Evolutionary conservation across 2,113 vertebrate species (phyloP).

Genomic region (Ictalurus furcatus): DNA sequence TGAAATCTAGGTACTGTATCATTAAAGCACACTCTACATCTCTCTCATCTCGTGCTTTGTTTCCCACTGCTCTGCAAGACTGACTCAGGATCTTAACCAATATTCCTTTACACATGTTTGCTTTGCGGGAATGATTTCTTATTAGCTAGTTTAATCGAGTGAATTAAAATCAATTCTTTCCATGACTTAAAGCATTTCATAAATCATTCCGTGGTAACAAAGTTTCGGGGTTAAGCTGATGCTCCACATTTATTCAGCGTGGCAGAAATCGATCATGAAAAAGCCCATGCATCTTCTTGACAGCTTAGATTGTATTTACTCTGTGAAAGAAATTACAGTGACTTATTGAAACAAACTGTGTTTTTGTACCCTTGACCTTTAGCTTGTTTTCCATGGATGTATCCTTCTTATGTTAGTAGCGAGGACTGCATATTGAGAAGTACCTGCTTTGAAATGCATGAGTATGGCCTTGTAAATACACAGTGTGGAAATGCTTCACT

Average conservation of each 20-base stretch:
- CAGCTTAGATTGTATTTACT: conserved; percentile 74
- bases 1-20: background rate
- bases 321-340: conserved; percentile 65
- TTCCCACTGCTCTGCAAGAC: background rate
- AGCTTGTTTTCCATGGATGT: conserved; percentile 52
- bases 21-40: background rate
- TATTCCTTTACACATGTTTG: conserved; percentile 60
- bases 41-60: background rate
- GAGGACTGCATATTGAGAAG: conserved; percentile 52
- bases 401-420: conserved; percentile 60
- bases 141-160: conserved; percentile 73
- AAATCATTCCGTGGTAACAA: conserved; percentile 65
- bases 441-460: conserved; percentile 38
- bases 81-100: conserved; percentile 4
- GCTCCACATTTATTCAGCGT: conserved; percentile 65
- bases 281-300: conserved; percentile 72
- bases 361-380: conserved; percentile 67
- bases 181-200: conserved; percentile 62
- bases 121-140: conserved; percentile 69
- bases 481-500: conserved; percentile 46
- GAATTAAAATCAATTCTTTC: conserved; percentile 72
- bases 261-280: conserved; percentile 72
- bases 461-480: conserved; percentile 26
- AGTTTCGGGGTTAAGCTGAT: conserved; percentile 67
- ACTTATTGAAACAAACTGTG: conserved; percentile 61